Conservation (phyloP, 2,113 vertebrate genomes). For the Epinephelus fuscoguttatus region DNA sequence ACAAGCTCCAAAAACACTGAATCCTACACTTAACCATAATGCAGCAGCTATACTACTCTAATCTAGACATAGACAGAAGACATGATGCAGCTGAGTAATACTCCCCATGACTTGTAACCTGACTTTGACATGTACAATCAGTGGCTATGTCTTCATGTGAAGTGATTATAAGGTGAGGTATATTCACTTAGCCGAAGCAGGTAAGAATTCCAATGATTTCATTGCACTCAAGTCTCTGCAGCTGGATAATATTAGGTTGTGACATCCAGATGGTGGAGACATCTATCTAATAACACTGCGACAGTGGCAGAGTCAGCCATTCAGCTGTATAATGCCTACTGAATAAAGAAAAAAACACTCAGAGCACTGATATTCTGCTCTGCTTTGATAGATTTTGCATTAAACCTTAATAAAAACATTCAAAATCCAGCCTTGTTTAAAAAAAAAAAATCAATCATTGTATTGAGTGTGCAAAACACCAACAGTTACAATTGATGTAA, state of each 20-base stretch:
- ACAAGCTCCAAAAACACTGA: background rate
- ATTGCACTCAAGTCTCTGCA: background rate
- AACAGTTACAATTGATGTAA: background rate
- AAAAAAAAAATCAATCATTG: background rate
- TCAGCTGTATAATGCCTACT: background rate
- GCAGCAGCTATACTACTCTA: background rate
- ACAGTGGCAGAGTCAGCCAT: background rate
- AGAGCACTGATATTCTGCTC: background rate
- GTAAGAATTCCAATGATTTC: background rate
- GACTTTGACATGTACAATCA: background rate
- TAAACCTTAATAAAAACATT: slow-evolving; percentile 29
- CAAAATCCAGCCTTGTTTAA: background rate
- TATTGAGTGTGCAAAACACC: slow-evolving; percentile 10
- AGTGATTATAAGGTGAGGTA: background rate
- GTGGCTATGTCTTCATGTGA: background rate
- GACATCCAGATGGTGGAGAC: background rate
- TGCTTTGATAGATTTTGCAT: background rate
- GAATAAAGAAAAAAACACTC: background rate
- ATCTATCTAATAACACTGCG: background rate
- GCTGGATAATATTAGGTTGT: background rate
- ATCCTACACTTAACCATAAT: slow-evolving; percentile 4
- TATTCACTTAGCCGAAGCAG: background rate
- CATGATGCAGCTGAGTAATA: background rate
- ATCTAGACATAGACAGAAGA: background rate
- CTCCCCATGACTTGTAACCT: background rate